Evolutionary conservation across 2,113 vertebrate species (phyloP).

Genomic region (Vidua macroura): DNA sequence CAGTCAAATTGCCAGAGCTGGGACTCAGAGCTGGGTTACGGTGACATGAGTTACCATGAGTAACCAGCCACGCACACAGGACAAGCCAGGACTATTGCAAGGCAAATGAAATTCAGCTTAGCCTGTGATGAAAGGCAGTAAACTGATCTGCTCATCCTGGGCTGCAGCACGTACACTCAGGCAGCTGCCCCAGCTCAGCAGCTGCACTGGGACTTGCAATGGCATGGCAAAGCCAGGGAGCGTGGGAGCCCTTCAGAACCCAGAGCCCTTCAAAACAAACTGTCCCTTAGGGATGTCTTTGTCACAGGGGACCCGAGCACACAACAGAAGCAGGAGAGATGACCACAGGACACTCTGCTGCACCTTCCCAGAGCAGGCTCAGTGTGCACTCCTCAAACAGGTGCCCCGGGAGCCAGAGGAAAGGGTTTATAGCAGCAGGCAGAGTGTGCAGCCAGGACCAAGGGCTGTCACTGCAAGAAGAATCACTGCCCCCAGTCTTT

Average conservation of each 20-base stretch:
- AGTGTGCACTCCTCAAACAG: not conserved
- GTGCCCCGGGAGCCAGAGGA: fast-evolving
- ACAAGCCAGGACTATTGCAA: not conserved
- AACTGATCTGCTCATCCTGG: not conserved
- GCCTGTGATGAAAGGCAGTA: not conserved
- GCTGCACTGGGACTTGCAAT: not conserved
- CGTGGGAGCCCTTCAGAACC: not conserved
- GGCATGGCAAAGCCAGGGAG: not conserved
- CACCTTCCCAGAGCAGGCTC: not conserved
- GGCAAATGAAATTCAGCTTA: not conserved
- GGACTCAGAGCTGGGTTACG: not conserved
- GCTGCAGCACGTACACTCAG: not conserved
- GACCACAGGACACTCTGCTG: not conserved
- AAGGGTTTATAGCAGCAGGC: fast-evolving
- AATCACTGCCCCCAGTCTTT: not conserved
- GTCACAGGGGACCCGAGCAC: not conserved
- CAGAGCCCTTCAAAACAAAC: not conserved
- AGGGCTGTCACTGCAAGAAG: not conserved
- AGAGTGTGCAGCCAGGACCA: not conserved
- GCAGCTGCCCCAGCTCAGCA: not conserved
- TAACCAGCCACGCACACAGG: not conserved
- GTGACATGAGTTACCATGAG: not conserved
- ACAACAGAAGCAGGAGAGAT: not conserved
- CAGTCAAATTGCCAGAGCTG: not conserved
- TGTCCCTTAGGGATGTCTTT: not conserved